Percentiles rank a stretch among this genome's conserved stretches.
These are phyloP conservation scores for Hipposideros larvatus DNA, from an alignment of 2,797 vertebrate species.

Conservation along the genomic window DNA sequence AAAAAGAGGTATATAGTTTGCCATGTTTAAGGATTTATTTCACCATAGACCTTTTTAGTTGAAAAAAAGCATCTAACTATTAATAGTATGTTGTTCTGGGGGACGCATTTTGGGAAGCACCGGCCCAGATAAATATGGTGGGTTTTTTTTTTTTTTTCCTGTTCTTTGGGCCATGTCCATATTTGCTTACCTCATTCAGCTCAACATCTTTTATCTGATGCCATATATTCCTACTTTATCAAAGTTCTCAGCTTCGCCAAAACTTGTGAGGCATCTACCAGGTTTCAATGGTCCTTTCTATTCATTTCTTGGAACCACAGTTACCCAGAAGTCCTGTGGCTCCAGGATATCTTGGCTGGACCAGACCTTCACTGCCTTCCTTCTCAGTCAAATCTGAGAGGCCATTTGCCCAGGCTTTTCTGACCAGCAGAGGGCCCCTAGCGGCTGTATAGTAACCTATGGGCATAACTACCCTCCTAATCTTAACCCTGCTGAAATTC, in stretches of 20 bases:
- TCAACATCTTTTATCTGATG: not conserved
- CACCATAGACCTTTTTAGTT: not conserved
- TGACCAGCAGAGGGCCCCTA: slow-evolving; percentile 29
- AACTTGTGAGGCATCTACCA: not conserved
- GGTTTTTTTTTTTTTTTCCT: not conserved
- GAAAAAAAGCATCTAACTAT: not conserved
- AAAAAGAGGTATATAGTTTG: not conserved
- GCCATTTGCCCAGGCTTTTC: not conserved
- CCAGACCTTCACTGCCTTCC: not conserved
- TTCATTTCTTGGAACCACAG: not conserved
- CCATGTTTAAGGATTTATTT: not conserved
- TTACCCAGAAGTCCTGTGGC: not conserved
- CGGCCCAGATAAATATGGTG: not conserved
- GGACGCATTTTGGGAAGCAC: not conserved
- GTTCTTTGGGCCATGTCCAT: not conserved
- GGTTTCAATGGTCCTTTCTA: not conserved
- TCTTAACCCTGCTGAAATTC: not conserved
- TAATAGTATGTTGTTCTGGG: not conserved
- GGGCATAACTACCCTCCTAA: not conserved
- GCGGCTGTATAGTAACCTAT: not conserved
- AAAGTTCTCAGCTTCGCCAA: not conserved
- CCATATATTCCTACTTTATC: not conserved
- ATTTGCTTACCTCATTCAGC: not conserved
- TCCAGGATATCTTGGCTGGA: not conserved
- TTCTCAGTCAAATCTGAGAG: not conserved